A percentile compares a stretch with the other conserved stretches of the same genome.
These are phyloP conservation scores for Neomonachus schauinslandi DNA, from an alignment of 2,113 vertebrate species.

Conservation along the genomic window DNA sequence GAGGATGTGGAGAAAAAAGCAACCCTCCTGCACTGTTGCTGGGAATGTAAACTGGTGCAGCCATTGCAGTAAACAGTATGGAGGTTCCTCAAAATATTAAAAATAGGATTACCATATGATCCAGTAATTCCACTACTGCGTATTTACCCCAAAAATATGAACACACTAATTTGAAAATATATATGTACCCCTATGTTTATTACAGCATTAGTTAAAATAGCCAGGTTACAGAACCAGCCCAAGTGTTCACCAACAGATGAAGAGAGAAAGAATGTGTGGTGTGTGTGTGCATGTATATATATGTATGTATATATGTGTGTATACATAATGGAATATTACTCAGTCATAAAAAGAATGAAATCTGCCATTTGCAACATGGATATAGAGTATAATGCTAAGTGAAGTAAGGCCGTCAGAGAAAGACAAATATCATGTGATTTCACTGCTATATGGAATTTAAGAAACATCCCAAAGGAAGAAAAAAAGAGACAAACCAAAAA, in stretches of 20 bases:
- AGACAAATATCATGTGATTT: background rate
- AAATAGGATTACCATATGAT: background rate
- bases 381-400: background rate
- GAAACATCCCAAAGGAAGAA: background rate
- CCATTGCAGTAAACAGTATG: background rate
- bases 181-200: background rate
- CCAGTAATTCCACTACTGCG: background rate
- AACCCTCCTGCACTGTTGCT: background rate
- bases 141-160: background rate
- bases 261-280: background rate
- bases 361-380: background rate
- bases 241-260: background rate
- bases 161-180: background rate
- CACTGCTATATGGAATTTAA: background rate
- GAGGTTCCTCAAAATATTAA: background rate
- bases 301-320: background rate
- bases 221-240: background rate
- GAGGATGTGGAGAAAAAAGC: background rate
- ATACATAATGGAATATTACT: background rate
- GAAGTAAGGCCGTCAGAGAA: background rate
- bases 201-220: background rate
- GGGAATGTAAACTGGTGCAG: background rate
- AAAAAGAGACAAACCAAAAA: background rate
- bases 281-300: background rate
- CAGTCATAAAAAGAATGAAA: background rate